phyloP scores from a whole-genome alignment of 1,140 invertebrate species.

The Drosophila parvula region DNA sequence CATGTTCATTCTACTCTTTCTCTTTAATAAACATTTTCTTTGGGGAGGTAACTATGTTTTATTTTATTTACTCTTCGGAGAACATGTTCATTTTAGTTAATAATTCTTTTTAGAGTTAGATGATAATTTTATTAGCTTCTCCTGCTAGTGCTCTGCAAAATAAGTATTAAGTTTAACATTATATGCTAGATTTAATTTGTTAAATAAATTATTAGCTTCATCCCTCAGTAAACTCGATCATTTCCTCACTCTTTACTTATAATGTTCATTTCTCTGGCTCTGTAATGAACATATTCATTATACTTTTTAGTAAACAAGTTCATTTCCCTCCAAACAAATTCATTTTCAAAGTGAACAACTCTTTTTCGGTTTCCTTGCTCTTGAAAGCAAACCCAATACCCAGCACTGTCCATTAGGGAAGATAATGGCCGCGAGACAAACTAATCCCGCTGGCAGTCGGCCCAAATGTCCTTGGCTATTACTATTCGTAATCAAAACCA shows the following conservation, averaged over 20 bases:
- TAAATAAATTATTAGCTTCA: neutral
- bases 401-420: neutral
- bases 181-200: no score
- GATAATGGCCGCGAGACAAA: slow-evolving; percentile 2
- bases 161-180: no score
- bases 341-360: neutral
- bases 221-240: no score
- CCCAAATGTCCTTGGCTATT: slow-evolving; percentile 44
- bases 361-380: neutral
- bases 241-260: no score
- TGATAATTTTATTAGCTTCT: neutral
- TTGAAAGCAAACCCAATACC: neutral
- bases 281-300: no score
- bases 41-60: no score
- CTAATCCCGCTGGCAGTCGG: slow-evolving; percentile 6
- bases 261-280: neutral
- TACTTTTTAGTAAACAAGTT: neutral
- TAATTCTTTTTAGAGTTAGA: neutral
- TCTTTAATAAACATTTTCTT: neutral
- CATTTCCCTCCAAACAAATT: neutral
- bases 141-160: no score
- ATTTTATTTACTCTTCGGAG: neutral
- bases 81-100: neutral
- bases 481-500: slow-evolving; percentile 66
- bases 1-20: neutral